Percentiles rank a stretch among this genome's conserved stretches.
Conservation (phyloP, 2,888 invertebrate genomes). For the Beris chalybata region DNA sequence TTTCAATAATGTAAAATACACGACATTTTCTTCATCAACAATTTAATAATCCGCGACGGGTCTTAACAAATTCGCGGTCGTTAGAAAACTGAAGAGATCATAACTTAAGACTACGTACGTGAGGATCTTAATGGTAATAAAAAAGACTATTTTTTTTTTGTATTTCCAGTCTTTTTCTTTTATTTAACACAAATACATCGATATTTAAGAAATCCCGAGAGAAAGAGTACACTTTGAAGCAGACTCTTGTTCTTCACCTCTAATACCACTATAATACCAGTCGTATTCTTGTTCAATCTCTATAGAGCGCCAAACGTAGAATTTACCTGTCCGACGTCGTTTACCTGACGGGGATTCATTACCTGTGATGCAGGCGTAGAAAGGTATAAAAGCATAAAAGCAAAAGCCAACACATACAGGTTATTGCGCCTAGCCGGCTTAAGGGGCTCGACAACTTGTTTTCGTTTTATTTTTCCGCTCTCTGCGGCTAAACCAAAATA, state of each 20-base stretch:
- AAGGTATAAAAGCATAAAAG: constrained; percentile 4
- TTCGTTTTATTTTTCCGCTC: constrained; percentile 31
- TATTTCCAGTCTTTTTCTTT: background rate
- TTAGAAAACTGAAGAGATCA: constrained; percentile 51
- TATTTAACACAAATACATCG: constrained; percentile 8
- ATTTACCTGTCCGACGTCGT: constrained; percentile 30
- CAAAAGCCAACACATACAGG: constrained; percentile 9
- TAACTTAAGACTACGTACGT: constrained; percentile 30
- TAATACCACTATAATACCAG: background rate
- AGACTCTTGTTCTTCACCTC: background rate
- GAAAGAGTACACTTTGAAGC: constrained; percentile 1
- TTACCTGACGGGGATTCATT: constrained; percentile 30
- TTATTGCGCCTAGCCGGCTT: constrained; percentile 13
- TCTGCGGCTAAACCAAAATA: constrained; percentile 27
- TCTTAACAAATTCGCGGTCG: constrained; percentile 54
- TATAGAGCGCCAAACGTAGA: constrained; percentile 17
- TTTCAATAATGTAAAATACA: constrained; percentile 8
- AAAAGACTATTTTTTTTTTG: constrained; percentile 21
- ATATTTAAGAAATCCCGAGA: constrained; percentile 5
- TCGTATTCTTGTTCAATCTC: constrained; percentile 5
- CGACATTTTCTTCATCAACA: constrained; percentile 13
- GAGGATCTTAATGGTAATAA: constrained; percentile 26
- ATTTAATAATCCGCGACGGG: constrained; percentile 45
- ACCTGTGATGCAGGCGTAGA: constrained; percentile 22
- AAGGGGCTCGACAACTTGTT: constrained; percentile 26